These are phyloP conservation scores for Drosophila bocki DNA, from an alignment of 1,140 invertebrate genomes.

Conservation along the genomic window DNA sequence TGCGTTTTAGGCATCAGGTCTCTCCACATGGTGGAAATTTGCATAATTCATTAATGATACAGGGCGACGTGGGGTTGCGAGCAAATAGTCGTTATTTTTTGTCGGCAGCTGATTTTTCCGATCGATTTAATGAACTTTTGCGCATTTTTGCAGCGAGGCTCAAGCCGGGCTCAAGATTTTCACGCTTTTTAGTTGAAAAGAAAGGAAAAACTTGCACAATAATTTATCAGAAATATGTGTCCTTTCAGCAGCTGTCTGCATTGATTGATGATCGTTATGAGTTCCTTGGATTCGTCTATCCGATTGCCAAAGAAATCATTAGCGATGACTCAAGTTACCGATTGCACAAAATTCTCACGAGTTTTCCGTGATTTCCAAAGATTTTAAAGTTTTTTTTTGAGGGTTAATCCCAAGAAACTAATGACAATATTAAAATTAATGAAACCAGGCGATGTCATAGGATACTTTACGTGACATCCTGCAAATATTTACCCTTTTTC, in stretches of 20 bases:
- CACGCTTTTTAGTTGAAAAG: slow-evolving; percentile 57
- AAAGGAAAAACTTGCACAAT: slow-evolving; percentile 48
- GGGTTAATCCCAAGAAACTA: slow-evolving; percentile 53
- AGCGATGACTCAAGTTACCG: slow-evolving; percentile 67
- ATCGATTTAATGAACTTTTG: slow-evolving; percentile 68
- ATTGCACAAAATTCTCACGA: slow-evolving; percentile 60
- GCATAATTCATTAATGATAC: slow-evolving; percentile 69
- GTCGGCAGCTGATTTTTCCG: slow-evolving; percentile 59
- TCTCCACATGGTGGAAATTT: slow-evolving; percentile 57
- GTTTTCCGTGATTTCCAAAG: slow-evolving; percentile 27
- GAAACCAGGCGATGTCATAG: slow-evolving; percentile 50
- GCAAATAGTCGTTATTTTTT: slow-evolving; percentile 67
- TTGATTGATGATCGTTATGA: slow-evolving; percentile 77
- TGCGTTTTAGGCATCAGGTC: slow-evolving; percentile 73
- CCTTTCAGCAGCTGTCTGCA: slow-evolving; percentile 70
- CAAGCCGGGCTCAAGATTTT: slow-evolving; percentile 52
- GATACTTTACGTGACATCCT: slow-evolving; percentile 55
- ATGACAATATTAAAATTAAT: slow-evolving; percentile 82
- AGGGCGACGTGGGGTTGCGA: slow-evolving; percentile 38
- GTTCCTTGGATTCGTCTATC: slow-evolving; percentile 29
- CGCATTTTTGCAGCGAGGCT: slow-evolving; percentile 33
- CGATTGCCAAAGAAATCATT: slow-evolving; percentile 57
- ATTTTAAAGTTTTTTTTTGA: slow-evolving; percentile 33
- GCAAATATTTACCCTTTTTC: slow-evolving; percentile 76
- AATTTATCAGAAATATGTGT: slow-evolving; percentile 77